These are phyloP conservation scores for Hipposideros armiger DNA, from an alignment of 2,113 vertebrate genomes.

Conservation along the genomic window DNA sequence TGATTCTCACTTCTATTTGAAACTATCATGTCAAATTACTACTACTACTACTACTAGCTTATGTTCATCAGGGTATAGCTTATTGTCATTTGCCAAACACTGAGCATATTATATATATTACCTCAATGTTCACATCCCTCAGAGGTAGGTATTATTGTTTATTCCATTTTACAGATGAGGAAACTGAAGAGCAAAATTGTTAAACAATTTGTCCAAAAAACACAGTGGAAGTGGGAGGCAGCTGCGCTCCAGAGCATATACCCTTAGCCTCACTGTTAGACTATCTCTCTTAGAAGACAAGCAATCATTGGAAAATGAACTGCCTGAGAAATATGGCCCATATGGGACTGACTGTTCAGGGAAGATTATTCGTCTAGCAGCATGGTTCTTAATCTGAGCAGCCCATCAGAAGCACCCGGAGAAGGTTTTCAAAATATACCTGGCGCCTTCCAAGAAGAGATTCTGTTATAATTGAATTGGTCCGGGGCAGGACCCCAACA, in stretches of 20 bases:
- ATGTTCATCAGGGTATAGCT: not conserved
- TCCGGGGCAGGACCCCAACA: not conserved
- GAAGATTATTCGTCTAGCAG: not conserved
- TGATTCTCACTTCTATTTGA: not conserved
- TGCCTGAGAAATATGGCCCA: not conserved
- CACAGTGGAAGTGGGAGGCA: not conserved
- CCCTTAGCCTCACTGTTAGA: not conserved
- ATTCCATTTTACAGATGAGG: slow-evolving; percentile 30
- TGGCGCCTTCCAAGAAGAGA: not conserved
- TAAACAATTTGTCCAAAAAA: not conserved
- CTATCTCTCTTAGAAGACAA: not conserved
- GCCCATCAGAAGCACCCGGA: not conserved
- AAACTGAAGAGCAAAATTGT: not conserved
- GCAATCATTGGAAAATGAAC: not conserved
- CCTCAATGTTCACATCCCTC: not conserved
- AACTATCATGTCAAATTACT: not conserved
- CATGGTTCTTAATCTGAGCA: not conserved
- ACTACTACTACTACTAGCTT: not conserved
- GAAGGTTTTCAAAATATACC: not conserved
- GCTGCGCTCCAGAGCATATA: not conserved
- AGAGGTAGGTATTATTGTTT: not conserved
- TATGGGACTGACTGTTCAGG: not conserved
- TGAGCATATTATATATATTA: not conserved
- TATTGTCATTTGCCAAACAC: not conserved
- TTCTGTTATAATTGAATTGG: not conserved